Base-by-base conservation (phyloP, 2,113 vertebrate species). In the Natator depressus region DNA sequence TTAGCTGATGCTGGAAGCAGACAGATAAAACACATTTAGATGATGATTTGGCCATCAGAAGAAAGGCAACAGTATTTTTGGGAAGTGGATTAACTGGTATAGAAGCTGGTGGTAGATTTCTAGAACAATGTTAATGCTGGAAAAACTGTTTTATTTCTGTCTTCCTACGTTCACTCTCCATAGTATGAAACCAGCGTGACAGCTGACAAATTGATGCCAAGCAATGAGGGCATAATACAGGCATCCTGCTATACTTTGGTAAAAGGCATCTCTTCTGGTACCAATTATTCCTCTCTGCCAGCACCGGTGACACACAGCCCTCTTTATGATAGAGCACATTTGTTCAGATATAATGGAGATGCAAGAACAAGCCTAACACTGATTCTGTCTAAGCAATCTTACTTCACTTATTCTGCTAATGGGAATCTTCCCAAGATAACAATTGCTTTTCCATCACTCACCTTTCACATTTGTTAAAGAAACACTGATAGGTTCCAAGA, bases 361-460 rank as follows among this genome's bases (percentile, higher is more conserved):
- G 47, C 6, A 31, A 50, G 25, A 80, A 50, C 47, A 50, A 80
- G 20, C 1, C 29, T 29, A 62, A 62, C 10, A 76, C 81, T 62
- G 79, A 17, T 16, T 11, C 75, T 79, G 4, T 50, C 17, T 10
- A 29, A 9, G 80, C n/a, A 46, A 59, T 69, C 22, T 80, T 1
- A 2, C 0, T 5, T 19, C 0, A 0, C 14, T 84, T 5, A 9
- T 51, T 87, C 8, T 53, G 10, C 14, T 84, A 0, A 11, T 0
- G 0, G 76, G 85, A 27, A 3, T 50, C 1, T 0, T n/a, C 13
- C 53, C 47, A 80, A 27, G 1, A 10, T 78, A 0, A 3, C 4
- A 1, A 2, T 2, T 46, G 22, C 42, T 62, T 17, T 81, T 27
- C 80, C 4, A 3, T 42, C 25, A 1, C 2, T 54, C 10, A 27